Evolutionary conservation across 2,797 vertebrate species (phyloP), one percentile per base, ranked within the genome.

Genomic region (Phrynocephalus guinanensis): DNA sequence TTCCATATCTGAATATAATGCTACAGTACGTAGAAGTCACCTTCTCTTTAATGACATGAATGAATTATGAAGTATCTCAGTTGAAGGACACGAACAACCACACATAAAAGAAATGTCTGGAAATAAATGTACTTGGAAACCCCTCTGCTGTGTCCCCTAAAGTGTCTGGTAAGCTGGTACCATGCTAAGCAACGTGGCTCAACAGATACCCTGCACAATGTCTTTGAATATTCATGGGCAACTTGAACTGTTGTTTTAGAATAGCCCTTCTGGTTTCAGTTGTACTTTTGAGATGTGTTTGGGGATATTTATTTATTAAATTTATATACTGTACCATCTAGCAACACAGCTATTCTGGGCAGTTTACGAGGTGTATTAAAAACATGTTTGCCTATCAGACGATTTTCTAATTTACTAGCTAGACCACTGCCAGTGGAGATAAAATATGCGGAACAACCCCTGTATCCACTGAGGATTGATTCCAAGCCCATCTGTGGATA

Each of bases 1-100:
- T 84, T 84, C 60, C 71, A 73, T 84, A 71, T 63, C 71, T 75
- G 52, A 83, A 84, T 26, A 84, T 52, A 84, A 63, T 44, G 16
- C 63, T 75, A 63, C 60, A 30, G 73, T 63, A 50, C 28, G 24
- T 73, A 75, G 83, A 84, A 84, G 30, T 84, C 72, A 76, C 71
- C 30, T 63, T 76, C 56, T 76, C 24, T 24, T 84, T 84, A 76
- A 84, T 76, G 73, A n/a, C 77, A 33, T 66, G 33, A 76, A 85
- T 76, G 60, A 85, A 85, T 20, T 76, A 67, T 44, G 76, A 66
- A 1, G 26, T 28, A 7, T 28, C 63, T 84, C 72, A 66, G 2
- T 26, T 60, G 71, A 73, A 85, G 83, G 72, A 76, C 44, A 33
- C 33, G 33, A 33, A 33, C 33, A 33, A 33, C 33, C 33, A 33